Base-by-base conservation (phyloP, 2,888 invertebrate genomes). In the Cataglyphis altisquamis region DNA sequence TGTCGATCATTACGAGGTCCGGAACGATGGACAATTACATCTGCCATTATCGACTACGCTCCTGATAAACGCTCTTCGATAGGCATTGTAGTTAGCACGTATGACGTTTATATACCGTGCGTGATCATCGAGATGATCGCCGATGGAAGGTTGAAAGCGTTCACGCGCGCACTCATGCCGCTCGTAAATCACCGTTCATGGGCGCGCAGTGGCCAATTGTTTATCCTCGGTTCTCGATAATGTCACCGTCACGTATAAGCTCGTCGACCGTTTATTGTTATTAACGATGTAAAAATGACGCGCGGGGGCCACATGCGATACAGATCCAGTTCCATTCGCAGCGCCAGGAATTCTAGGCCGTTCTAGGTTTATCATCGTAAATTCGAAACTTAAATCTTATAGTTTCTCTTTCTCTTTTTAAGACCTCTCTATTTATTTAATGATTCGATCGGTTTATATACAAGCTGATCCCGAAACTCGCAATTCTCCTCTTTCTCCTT, bases 41-140 rank as follows among this genome's bases (percentile, higher is more conserved):
- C 8, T 18, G 45, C 55, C 29, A 64, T 77, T 82, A 85, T 87
- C 72, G 85, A 73, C 78, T 82, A 88, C 83, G 85, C 80, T 68
- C 85, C 83, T 85, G 86, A 88, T 89, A 88, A 86, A 73, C 84
- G 83, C 55, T 85, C 80, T 85, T 88, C 75, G 80, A 87, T 84
- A 39, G 72, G 84, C 87, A 84, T 84, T 82, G 84, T 82, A 64
- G 73, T 72, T 78, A 41, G 52, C 70, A 45, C 70, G 55, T 63
- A 29, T 55, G 81, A 86, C 86, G 78, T 88, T 88, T 78, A 88
- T 67, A 75, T 67, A 64, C 39, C 21, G 48, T 74, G 74, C 78
- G 85, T 60, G 74, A 84, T 64, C 72, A 70, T 84, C 62, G 29
- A n/a, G 55, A 52, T 67, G 68, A 75, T 77, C 67, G 67, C 9